Base-by-base conservation (phyloP, 2,797 vertebrate species). In the Cephalopachus bancanus region DNA sequence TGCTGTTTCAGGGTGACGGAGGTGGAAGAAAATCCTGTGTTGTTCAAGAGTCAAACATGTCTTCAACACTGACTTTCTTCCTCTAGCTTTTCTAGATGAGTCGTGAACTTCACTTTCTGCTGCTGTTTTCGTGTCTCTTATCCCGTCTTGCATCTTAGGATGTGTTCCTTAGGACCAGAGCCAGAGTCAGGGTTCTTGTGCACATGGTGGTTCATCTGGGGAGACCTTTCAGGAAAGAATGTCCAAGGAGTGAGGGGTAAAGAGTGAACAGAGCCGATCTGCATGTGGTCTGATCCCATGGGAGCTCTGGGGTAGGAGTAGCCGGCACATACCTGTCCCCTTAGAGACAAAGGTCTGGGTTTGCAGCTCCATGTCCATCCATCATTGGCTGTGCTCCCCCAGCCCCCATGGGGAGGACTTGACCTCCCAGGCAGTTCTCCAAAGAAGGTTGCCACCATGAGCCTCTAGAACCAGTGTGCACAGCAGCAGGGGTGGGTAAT, bases 21-120 rank as follows among this genome's bases (percentile, higher is more conserved):
- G 75, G 75, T 6, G 10, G 20, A 64, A 64, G 71, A 72, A 37
- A 44, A 16, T 30, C 28, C 75, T 76, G 28, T 71, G 17, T 53
- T 30, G 75, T 19, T 55, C 51, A 7, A 16, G 51, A 5, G 9
- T 55, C 16, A 55, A 17, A 16, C 11, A 49, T 53, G 51, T 37
- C 33, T 59, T 59, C 78, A 26, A 2, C 2, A 0, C 15, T 33
- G 33, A 80, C 20, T 33, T 37, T 59, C 64, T 71, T 22, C 30
- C 19, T 0, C 0, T 49, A 44, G 12, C 79, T 20, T 57, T 57
- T 14, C 62, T 5, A 0, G 0, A 3, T 5, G 33, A 55, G 64
- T n/a, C 76, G 37, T 49, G 11, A 30, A 1, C 9, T 5, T 62
- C 71, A 8, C 20, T 49, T 12, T 15, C 49, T 26, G 22, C 51